Evolutionary conservation across 2,888 invertebrate genomes (phyloP).

Genomic region (Acleris emargana): DNA sequence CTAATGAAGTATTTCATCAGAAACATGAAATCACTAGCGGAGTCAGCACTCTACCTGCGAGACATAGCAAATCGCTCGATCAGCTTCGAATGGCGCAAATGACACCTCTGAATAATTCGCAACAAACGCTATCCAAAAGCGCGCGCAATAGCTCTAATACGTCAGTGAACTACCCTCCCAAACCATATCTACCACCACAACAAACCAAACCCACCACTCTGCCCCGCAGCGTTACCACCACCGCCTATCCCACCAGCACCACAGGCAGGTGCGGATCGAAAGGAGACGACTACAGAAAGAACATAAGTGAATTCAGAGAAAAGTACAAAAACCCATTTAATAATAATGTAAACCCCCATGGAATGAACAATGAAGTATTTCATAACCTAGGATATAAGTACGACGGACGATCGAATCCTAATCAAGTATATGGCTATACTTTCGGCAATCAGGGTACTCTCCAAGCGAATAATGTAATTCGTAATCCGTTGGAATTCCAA

Average conservation of each 20-base stretch:
- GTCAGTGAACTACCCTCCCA: constrained; percentile 75
- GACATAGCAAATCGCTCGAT: constrained; percentile 93
- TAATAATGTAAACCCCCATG: constrained; percentile 60
- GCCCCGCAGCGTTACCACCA: constrained; percentile 77
- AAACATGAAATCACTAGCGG: constrained; percentile 76
- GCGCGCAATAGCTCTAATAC: constrained; percentile 69
- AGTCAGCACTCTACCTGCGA: constrained; percentile 85
- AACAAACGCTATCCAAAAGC: constrained; percentile 62
- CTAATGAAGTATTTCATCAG: constrained; percentile 63
- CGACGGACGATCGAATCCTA: constrained; percentile 72
- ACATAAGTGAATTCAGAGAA: constrained; percentile 85
- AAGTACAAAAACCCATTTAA: constrained; percentile 85
- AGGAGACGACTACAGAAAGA: constrained; percentile 83
- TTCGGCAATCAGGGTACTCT: constrained; percentile 83
- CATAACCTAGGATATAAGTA: constrained; percentile 76
- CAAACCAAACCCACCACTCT: constrained; percentile 77
- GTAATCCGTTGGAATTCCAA: constrained; percentile 83
- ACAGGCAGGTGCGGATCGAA: constrained; percentile 71
- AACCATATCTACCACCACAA: constrained; percentile 69
- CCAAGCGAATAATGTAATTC: constrained; percentile 78
- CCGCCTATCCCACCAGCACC: constrained; percentile 74
- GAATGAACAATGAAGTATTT: constrained; percentile 74
- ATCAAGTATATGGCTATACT: constrained; percentile 79
- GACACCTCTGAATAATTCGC: constrained; percentile 61
- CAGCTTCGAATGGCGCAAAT: constrained; percentile 86